Evolutionary conservation across 2,113 vertebrate species (phyloP).

Genomic region (Brachypodius melanocephalos): DNA sequence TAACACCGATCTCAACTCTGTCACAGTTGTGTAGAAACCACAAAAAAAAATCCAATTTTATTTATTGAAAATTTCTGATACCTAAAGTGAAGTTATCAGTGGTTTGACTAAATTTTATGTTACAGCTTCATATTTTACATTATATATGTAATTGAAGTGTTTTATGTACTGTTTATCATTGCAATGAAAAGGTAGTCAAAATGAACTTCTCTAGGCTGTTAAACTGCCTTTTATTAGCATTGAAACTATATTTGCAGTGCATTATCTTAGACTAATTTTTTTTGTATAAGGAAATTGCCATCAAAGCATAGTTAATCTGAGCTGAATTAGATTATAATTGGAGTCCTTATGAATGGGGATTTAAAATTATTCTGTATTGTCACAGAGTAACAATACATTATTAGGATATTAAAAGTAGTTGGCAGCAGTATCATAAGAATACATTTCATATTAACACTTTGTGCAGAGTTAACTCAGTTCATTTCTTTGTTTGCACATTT

Average conservation of each 20-base stretch:
- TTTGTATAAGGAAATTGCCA: slow-evolving; percentile 67
- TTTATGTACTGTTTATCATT: slow-evolving; percentile 67
- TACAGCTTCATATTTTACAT: slow-evolving; percentile 56
- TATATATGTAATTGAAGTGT: slow-evolving; percentile 58
- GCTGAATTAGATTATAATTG: slow-evolving; percentile 77
- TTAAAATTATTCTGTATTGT: slow-evolving; percentile 73
- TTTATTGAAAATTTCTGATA: slow-evolving; percentile 41
- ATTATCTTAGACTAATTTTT: slow-evolving; percentile 76
- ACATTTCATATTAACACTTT: not conserved
- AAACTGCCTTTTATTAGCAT: slow-evolving; percentile 72
- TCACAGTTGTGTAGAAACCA: slow-evolving; percentile 6
- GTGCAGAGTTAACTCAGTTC: not conserved
- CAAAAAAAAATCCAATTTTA: slow-evolving; percentile 62
- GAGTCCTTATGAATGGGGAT: slow-evolving; percentile 65
- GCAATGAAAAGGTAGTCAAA: slow-evolving; percentile 66
- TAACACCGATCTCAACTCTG: slow-evolving; percentile 46
- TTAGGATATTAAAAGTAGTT: slow-evolving; percentile 53
- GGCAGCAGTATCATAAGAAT: not conserved
- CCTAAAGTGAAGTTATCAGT: slow-evolving; percentile 50
- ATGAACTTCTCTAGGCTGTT: slow-evolving; percentile 68
- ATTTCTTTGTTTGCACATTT: not conserved
- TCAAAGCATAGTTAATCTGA: slow-evolving; percentile 76
- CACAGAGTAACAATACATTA: slow-evolving; percentile 28
- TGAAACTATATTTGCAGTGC: slow-evolving; percentile 68
- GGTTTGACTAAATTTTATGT: slow-evolving; percentile 51